Percentiles rank a stretch among this genome's conserved stretches.
Conservation (phyloP, 2,888 invertebrate genomes). For the Nasonovia ribisnigri region DNA sequence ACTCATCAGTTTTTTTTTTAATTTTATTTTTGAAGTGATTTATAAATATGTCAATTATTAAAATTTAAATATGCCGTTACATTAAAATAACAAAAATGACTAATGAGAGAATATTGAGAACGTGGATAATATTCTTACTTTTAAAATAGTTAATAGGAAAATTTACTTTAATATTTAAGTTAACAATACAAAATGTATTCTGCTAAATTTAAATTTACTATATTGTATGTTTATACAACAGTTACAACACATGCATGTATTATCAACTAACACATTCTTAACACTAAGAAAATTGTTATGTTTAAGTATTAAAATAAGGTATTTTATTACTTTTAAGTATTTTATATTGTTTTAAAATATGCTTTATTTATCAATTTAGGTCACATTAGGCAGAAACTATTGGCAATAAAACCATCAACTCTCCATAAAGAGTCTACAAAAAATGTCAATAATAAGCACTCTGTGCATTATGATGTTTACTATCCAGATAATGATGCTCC, state of each 20-base stretch:
- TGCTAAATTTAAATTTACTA: too few relatives aligned
- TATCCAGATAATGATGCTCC: constrained; percentile 71
- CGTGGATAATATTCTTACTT: background rate
- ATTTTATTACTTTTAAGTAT: background rate
- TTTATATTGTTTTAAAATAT: background rate
- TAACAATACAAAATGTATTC: too few relatives aligned
- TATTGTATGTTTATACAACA: background rate
- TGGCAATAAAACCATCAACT: constrained; percentile 35
- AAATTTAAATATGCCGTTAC: background rate
- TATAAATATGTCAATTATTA: background rate
- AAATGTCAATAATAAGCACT: background rate
- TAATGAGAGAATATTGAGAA: background rate
- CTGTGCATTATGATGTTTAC: constrained; percentile 71
- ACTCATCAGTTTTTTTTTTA: background rate
- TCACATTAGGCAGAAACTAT: constrained; percentile 43
- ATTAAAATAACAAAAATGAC: background rate
- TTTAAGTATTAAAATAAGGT: background rate
- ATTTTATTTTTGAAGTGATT: background rate
- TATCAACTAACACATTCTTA: background rate
- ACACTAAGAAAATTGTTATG: background rate
- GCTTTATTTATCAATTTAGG: background rate
- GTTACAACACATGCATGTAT: background rate
- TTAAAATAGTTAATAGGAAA: background rate
- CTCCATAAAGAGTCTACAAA: background rate
- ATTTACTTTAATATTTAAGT: background rate